Conservation (phyloP, 2,888 invertebrate genomes). For the Ennomos fuscantarius region DNA sequence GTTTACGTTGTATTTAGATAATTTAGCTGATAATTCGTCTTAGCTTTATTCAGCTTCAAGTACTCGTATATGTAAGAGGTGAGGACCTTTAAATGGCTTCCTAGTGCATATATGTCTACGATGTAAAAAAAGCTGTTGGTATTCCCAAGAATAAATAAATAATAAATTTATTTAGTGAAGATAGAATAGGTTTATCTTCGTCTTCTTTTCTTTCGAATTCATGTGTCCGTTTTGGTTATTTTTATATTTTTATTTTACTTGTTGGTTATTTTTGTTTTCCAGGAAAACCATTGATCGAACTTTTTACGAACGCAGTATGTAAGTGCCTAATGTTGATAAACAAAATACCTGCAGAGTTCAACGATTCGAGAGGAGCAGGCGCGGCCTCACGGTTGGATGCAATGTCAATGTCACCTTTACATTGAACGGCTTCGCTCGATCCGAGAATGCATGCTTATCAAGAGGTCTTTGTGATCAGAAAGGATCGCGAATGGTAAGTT, state of each 20-base stretch:
- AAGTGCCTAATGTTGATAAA: conserved; percentile 45
- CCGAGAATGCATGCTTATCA: conserved; percentile 13
- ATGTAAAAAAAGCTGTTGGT: no score
- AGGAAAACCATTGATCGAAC: conserved; percentile 8
- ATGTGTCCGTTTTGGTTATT: no score
- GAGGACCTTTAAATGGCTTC: no score
- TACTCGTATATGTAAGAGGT: no score
- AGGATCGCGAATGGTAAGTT: conserved; percentile 10
- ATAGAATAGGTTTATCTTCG: no score
- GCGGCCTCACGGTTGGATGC: conserved; percentile 49
- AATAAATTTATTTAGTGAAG: no score
- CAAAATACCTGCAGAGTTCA: conserved; percentile 65
- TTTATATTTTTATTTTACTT: no score
- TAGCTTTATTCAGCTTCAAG: no score
- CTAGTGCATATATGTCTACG: no score
- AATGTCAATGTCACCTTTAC: conserved; percentile 80
- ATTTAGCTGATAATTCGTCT: no score
- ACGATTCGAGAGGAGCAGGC: conserved; percentile 48
- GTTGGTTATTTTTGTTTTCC: not conserved
- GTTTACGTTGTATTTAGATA: not conserved
- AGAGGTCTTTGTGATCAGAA: conserved; percentile 18
- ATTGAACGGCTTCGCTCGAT: conserved; percentile 39
- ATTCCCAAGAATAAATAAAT: no score
- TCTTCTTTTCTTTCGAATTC: no score
- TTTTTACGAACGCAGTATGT: conserved; percentile 36